Evolutionary conservation across 2,797 vertebrate genomes (phyloP).

Genomic region (Synaphobranchus kaupii): DNA sequence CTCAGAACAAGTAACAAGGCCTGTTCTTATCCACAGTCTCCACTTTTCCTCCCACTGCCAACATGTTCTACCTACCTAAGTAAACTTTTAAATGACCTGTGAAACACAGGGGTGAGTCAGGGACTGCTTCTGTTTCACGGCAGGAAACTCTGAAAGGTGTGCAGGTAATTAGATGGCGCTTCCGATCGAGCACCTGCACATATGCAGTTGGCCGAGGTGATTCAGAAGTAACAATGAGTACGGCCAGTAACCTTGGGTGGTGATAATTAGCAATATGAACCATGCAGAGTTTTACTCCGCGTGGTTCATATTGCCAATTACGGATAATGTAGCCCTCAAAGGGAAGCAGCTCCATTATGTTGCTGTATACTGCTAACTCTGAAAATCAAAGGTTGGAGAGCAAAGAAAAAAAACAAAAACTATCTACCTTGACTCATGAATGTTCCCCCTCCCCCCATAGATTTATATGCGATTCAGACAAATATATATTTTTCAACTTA

Average conservation of each 20-base stretch:
- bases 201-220: neutral
- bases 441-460: too few relatives aligned
- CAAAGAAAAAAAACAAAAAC: neutral
- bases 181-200: neutral
- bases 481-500: neutral
- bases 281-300: neutral
- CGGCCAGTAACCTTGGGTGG: neutral
- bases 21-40: neutral
- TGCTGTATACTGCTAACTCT: neutral
- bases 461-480: neutral
- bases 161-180: neutral
- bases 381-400: neutral
- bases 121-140: neutral
- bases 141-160: neutral
- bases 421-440: neutral
- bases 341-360: neutral
- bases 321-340: neutral
- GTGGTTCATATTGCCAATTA: neutral
- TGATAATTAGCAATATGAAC: constrained; percentile 22
- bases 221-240: constrained; percentile 2
- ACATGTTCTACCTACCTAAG: neutral
- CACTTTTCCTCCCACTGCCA: neutral
- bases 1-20: neutral
- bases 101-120: neutral
- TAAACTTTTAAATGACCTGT: neutral